Percentiles rank a stretch among this genome's conserved stretches.
phyloP scores from a whole-genome alignment of 2,888 invertebrate genomes.

The Caenorhabditis sp. region DNA sequence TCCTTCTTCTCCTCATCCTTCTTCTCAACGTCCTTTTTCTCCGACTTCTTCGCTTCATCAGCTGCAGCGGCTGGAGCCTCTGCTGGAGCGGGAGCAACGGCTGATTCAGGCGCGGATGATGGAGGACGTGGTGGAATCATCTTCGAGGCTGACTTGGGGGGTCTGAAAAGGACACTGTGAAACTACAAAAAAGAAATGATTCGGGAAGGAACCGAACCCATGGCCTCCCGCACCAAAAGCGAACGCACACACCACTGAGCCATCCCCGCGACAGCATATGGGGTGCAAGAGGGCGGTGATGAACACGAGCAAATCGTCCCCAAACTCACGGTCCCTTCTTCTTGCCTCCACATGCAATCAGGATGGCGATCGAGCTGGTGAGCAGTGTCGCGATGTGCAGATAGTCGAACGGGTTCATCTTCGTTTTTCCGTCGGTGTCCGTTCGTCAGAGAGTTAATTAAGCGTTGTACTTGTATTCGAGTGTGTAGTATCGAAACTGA shows the following conservation, averaged over 20 bases:
- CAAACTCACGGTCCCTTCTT: constrained; percentile 52
- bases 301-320: not conserved
- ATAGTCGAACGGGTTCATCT: constrained; percentile 52
- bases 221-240: not conserved
- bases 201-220: not conserved
- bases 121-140: constrained; percentile 40
- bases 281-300: no score
- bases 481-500: constrained; percentile 26
- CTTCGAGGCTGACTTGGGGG: constrained; percentile 33
- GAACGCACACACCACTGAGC: not conserved
- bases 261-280: no score
- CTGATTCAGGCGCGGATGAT: constrained; percentile 18
- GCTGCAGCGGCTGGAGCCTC: constrained; percentile 26
- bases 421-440: not conserved
- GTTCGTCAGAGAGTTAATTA: not conserved
- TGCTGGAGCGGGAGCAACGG: constrained; percentile 28
- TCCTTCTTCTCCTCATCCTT: constrained; percentile 37
- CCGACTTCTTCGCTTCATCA: constrained; percentile 34
- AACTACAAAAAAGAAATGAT: no score
- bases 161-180: not conserved
- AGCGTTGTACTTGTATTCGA: constrained; percentile 30
- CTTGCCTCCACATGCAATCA: constrained; percentile 49
- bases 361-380: constrained; percentile 22
- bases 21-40: constrained; percentile 29
- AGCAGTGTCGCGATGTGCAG: constrained; percentile 39